A percentile compares a stretch with the other conserved stretches of the same genome.
Conservation (phyloP, 2,888 invertebrate species). For the Helleia helle region DNA sequence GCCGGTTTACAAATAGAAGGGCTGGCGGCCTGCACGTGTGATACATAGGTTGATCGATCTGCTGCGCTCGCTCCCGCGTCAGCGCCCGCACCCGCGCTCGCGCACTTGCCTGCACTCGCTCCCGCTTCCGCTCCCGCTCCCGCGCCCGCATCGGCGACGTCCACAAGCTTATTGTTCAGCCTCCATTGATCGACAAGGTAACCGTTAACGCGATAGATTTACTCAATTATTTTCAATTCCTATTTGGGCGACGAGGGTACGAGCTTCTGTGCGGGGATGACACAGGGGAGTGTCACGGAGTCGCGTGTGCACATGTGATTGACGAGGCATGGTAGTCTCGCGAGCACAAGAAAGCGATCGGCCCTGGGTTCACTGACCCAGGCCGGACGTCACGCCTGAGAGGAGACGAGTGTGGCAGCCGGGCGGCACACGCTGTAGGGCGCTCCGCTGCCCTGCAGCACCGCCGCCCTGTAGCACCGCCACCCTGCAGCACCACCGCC, state of each 20-base stretch:
- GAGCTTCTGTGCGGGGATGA: background rate
- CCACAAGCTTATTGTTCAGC: too few species aligned
- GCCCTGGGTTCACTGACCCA: slow-evolving; percentile 66
- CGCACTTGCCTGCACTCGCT: too few species aligned
- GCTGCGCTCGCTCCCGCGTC: slow-evolving; percentile 52
- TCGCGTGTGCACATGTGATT: slow-evolving; percentile 38
- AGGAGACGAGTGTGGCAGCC: slow-evolving; percentile 48
- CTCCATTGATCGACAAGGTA: too few species aligned
- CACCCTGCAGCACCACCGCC: too few species aligned
- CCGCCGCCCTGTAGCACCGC: too few species aligned
- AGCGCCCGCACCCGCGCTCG: background rate
- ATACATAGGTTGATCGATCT: too few species aligned
- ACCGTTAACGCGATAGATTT: too few species aligned
- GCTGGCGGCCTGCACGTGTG: slow-evolving; percentile 67
- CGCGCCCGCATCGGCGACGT: background rate
- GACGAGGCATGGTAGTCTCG: slow-evolving; percentile 58
- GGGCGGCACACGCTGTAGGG: slow-evolving; percentile 20
- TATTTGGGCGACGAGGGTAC: too few species aligned
- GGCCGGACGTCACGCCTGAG: slow-evolving; percentile 62
- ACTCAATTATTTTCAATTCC: too few species aligned
- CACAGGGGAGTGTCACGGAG: background rate
- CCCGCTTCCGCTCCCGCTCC: background rate
- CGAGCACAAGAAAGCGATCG: slow-evolving; percentile 53
- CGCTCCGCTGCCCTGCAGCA: too few species aligned
- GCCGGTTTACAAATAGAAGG: slow-evolving; percentile 73